Conservation (phyloP, 23 tunicate species). For the Styela clava region DNA sequence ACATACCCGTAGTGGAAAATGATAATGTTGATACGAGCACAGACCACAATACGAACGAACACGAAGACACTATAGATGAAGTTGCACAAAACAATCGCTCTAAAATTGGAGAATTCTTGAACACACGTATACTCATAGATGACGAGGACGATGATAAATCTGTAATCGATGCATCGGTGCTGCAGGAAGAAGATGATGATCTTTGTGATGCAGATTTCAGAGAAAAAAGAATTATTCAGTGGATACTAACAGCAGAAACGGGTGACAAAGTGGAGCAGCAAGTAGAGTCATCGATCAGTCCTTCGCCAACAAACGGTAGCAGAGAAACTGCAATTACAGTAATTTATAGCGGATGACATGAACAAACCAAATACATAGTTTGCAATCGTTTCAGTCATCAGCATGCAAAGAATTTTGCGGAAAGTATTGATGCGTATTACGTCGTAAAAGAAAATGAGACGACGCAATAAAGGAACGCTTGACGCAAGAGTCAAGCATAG, state of each 20-base stretch:
- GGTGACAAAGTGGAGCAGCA: slow-evolving; percentile 18
- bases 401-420: neutral
- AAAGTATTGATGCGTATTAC: neutral
- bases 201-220: slow-evolving; percentile 35
- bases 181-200: slow-evolving; percentile 22
- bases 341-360: slow-evolving; percentile 1
- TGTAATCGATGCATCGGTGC: slow-evolving; percentile 21
- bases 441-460: neutral
- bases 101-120: neutral
- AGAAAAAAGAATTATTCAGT: slow-evolving; percentile 18
- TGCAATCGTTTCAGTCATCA: neutral
- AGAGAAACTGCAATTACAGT: slow-evolving; percentile 27
- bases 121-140: neutral
- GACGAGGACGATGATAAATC: slow-evolving; percentile 14
- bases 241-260: slow-evolving; percentile 18
- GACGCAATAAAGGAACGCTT: neutral
- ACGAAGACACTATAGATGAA: neutral
- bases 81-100: neutral
- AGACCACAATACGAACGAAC: neutral
- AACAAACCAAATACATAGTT: no score
- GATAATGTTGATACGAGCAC: neutral
- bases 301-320: slow-evolving; percentile 31
- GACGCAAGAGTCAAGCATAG: no score
- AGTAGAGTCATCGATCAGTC: slow-evolving; percentile 20
- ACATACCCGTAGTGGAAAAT: neutral